These are phyloP conservation scores for Cyphomyrmex costatus DNA, from an alignment of 1,140 invertebrate species.

Conservation along the genomic window DNA sequence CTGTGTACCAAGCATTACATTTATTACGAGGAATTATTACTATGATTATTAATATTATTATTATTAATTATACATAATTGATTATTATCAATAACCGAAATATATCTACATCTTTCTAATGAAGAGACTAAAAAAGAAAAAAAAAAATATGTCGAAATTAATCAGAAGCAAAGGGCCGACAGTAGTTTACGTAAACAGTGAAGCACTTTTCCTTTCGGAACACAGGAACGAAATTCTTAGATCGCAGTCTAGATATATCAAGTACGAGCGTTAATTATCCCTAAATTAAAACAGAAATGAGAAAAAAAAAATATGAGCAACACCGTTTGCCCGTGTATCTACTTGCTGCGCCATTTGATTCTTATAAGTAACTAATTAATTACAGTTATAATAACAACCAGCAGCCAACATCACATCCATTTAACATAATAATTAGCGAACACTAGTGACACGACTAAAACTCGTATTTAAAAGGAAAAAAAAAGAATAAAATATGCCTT, in stretches of 20 bases:
- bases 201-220: conserved; percentile 50
- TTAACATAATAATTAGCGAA: conserved; percentile 81
- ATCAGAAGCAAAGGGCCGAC: conserved; percentile 70
- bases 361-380: conserved; percentile 75
- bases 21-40: conserved; percentile 81
- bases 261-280: conserved; percentile 41
- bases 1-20: conserved; percentile 84
- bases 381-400: conserved; percentile 81
- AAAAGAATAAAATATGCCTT: conserved; percentile 78
- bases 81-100: conserved; percentile 73
- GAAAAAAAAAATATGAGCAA: conserved; percentile 59
- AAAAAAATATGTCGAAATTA: conserved; percentile 60
- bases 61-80: conserved; percentile 74
- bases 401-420: conserved; percentile 84
- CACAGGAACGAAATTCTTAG: conserved; percentile 60
- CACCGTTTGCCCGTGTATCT: conserved; percentile 73
- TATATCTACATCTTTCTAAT: conserved; percentile 72
- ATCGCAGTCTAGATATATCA: conserved; percentile 34
- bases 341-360: conserved; percentile 77
- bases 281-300: conserved; percentile 60
- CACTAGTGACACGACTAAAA: conserved; percentile 79
- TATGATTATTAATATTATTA: conserved; percentile 74
- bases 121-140: conserved; percentile 48
- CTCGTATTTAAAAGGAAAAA: conserved; percentile 69
- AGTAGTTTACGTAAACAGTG: conserved; percentile 64